These are phyloP conservation scores for Hofmannophila pseudospretella DNA, from an alignment of 2,888 invertebrate species.

Conservation along the genomic window DNA sequence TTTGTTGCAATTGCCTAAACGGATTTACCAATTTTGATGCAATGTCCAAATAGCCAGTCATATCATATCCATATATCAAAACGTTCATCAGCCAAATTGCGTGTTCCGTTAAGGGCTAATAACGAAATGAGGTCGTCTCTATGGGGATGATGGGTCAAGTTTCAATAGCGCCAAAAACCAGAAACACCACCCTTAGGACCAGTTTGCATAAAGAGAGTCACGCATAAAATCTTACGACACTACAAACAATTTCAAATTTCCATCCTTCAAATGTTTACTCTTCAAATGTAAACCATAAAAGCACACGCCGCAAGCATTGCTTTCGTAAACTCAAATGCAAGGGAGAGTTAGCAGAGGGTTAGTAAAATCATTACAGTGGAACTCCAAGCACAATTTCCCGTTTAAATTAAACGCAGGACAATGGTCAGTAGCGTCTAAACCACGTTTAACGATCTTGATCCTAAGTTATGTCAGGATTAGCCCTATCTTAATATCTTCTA, in stretches of 20 bases:
- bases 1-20: too few species aligned
- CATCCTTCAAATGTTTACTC: conserved; percentile 3
- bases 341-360: conserved; percentile 31
- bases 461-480: conserved; percentile 76
- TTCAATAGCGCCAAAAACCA: conserved; percentile 68
- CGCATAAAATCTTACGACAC: conserved; percentile 75
- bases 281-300: conserved; percentile 22
- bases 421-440: conserved; percentile 65
- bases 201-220: conserved; percentile 68
- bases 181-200: conserved; percentile 65
- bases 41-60: conserved; percentile 7
- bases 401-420: conserved; percentile 76
- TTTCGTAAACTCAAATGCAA: conserved; percentile 1
- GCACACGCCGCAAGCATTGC: conserved; percentile 11
- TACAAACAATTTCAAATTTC: conserved; percentile 23
- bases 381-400: conserved; percentile 40
- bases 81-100: conserved; percentile 32
- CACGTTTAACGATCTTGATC: conserved; percentile 61
- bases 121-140: conserved; percentile 30
- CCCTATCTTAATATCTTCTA: conserved; percentile 69
- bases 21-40: too few species aligned
- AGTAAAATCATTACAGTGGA: conserved; percentile 63
- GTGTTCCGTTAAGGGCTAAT: conserved; percentile 40
- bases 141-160: conserved; percentile 54
- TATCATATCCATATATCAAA: conserved; percentile 20